phyloP scores from a whole-genome alignment of 2,113 vertebrate species.

The Eurypyga helias region DNA sequence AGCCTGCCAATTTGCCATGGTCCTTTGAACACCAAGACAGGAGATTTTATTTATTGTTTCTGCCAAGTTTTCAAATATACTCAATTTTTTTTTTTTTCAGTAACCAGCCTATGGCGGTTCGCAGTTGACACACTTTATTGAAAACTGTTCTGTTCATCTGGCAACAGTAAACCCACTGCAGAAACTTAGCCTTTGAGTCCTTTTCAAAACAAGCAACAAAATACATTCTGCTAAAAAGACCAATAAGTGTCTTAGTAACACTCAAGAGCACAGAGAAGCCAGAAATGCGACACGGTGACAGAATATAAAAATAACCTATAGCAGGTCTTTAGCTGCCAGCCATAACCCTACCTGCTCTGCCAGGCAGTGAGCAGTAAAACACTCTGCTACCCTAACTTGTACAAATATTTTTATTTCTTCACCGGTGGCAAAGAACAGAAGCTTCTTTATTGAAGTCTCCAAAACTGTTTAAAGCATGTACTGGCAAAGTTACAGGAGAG shows the following conservation, averaged over 20 bases:
- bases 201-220: constrained; percentile 15
- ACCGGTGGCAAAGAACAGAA: constrained; percentile 28
- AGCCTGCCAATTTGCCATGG: not conserved
- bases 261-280: not conserved
- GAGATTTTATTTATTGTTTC: not conserved
- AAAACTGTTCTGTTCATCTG: not conserved
- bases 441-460: not conserved
- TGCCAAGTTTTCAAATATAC: not conserved
- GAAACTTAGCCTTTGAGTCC: not conserved
- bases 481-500: not conserved
- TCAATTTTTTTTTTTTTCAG: not conserved
- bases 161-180: not conserved
- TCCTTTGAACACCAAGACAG: not conserved
- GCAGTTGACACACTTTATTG: not conserved
- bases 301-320: constrained; percentile 35
- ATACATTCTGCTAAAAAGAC: not conserved
- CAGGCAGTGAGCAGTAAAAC: not conserved
- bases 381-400: not conserved
- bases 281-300: not conserved
- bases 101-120: not conserved
- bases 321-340: not conserved
- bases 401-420: constrained; percentile 36
- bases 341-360: constrained; percentile 15
- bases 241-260: not conserved
- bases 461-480: constrained; percentile 21